Evolutionary conservation across 2,113 vertebrate genomes (phyloP).

Genomic region (Nibea coibor): DNA sequence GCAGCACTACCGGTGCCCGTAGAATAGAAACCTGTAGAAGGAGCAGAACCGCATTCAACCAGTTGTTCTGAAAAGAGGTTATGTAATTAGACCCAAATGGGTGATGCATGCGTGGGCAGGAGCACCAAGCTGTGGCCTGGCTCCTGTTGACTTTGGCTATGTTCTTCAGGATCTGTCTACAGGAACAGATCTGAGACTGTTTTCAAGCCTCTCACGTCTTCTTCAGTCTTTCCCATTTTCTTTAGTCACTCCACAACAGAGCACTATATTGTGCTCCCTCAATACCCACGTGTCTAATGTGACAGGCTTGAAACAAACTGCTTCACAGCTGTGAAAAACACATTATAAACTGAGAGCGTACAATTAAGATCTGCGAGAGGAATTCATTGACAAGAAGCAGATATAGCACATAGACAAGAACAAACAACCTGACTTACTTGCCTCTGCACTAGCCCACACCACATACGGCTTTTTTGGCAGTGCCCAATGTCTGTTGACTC

Average conservation of each 20-base stretch:
- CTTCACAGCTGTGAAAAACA: not conserved
- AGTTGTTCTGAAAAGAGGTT: conserved; percentile 59
- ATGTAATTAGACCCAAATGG: conserved; percentile 66
- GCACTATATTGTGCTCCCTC: not conserved
- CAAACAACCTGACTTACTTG: conserved; percentile 31
- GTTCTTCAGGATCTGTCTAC: conserved; percentile 50
- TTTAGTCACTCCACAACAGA: not conserved
- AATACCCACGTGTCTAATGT: not conserved
- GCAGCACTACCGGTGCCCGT: conserved; percentile 12
- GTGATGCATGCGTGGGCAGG: conserved; percentile 67
- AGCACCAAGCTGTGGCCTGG: conserved; percentile 43
- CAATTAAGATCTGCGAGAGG: conserved; percentile 15
- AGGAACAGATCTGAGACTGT: conserved; percentile 35
- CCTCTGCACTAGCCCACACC: conserved; percentile 35
- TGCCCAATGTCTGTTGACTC: conserved; percentile 64
- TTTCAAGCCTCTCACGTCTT: conserved; percentile 33
- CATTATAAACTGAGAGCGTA: not conserved
- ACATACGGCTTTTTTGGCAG: conserved; percentile 62
- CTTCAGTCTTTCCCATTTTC: conserved; percentile 10
- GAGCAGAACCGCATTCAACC: conserved; percentile 46
- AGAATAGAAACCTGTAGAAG: conserved; percentile 34
- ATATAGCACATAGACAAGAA: not conserved
- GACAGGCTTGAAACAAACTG: not conserved
- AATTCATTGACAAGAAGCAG: conserved; percentile 16
- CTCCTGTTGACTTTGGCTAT: conserved; percentile 73